These are phyloP conservation scores for Ctenochaetus hawaiiensis DNA, from an alignment of 2,797 vertebrate genomes.

Conservation along the genomic window DNA sequence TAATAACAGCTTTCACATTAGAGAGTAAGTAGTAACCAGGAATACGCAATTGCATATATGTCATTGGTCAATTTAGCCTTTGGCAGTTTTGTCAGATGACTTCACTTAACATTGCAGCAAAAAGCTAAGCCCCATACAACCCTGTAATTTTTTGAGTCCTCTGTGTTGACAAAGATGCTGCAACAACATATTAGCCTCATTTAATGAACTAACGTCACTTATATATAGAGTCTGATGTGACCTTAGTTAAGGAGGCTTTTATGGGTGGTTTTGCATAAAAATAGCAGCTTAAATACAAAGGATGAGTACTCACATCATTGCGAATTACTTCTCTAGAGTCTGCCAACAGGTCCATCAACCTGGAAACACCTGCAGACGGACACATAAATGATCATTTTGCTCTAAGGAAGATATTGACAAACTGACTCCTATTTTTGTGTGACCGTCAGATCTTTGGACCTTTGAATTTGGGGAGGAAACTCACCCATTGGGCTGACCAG, in stretches of 20 bases:
- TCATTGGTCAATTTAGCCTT: too few relatives aligned
- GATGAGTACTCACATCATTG: constrained; percentile 91
- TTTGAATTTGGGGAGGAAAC: constrained; percentile 44
- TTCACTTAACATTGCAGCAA: too few relatives aligned
- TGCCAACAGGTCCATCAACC: constrained; percentile 95
- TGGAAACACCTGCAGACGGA: constrained; percentile 90
- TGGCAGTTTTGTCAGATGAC: too few relatives aligned
- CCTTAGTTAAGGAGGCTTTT: neutral
- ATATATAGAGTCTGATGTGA: neutral
- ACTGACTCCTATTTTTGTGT: too few relatives aligned
- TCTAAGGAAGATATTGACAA: too few relatives aligned
- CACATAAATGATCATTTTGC: constrained; percentile 13
- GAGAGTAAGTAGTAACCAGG: neutral
- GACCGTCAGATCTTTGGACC: too few relatives aligned
- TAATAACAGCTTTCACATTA: neutral
- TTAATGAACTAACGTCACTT: too few relatives aligned
- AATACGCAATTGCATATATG: neutral
- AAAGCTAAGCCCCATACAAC: too few relatives aligned
- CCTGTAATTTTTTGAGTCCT: too few relatives aligned
- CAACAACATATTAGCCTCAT: too few relatives aligned
- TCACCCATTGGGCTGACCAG: constrained; percentile 98
- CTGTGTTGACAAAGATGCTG: too few relatives aligned
- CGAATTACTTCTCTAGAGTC: constrained; percentile 98
- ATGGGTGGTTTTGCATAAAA: neutral
- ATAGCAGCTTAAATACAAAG: neutral